Conservation (phyloP, 2,113 vertebrate species). For the Grallaria varia region DNA sequence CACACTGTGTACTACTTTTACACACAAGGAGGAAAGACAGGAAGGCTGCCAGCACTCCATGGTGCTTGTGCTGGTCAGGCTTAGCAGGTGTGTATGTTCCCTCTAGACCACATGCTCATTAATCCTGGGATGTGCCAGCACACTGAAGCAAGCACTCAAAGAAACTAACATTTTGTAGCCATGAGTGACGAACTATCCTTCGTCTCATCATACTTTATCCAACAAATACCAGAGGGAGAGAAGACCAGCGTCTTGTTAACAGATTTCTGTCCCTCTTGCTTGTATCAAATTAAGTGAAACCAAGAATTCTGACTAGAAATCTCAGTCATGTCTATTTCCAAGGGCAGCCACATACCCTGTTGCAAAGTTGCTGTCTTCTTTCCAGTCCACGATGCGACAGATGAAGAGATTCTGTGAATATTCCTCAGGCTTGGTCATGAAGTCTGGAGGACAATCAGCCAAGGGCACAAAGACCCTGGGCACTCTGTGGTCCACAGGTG, state of each 20-base stretch:
- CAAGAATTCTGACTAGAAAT: not conserved
- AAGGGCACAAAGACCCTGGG: slow-evolving; percentile 88
- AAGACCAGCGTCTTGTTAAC: not conserved
- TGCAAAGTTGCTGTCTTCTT: slow-evolving; percentile 88
- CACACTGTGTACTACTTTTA: not conserved
- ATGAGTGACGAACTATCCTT: not conserved
- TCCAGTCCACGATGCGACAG: slow-evolving; percentile 91
- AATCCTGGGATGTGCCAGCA: not conserved
- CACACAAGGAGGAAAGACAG: not conserved
- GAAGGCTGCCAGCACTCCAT: not conserved
- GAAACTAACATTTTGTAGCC: not conserved
- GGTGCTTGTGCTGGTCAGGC: not conserved
- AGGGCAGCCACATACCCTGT: slow-evolving; percentile 80
- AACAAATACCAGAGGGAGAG: not conserved
- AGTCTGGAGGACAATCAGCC: slow-evolving; percentile 86
- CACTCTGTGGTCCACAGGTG: slow-evolving; percentile 92
- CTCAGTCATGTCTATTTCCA: not conserved
- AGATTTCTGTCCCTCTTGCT: not conserved
- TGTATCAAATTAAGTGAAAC: not conserved
- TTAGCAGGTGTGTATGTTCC: not conserved
- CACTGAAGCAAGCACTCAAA: not conserved
- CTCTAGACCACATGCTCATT: not conserved
- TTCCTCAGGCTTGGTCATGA: slow-evolving; percentile 79
- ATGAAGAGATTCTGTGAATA: slow-evolving; percentile 87
- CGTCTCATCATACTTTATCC: not conserved